These are phyloP conservation scores for Panzeria rudis DNA, from an alignment of 2,888 invertebrate species.

Conservation along the genomic window DNA sequence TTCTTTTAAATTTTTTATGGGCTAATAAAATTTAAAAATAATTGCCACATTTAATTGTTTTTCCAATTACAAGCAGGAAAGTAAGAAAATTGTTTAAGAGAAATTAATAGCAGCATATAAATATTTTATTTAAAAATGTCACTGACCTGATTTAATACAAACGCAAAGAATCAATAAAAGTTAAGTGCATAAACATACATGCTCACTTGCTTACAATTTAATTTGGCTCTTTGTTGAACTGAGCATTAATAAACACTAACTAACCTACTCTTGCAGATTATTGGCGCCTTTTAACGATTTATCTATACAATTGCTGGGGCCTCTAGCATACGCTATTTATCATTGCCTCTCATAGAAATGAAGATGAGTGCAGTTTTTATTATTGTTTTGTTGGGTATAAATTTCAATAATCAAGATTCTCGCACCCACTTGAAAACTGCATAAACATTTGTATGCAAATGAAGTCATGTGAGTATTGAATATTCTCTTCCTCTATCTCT, in stretches of 20 bases:
- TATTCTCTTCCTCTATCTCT: background rate
- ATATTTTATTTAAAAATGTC: constrained; percentile 45
- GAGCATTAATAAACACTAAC: constrained; percentile 45
- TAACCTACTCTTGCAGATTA: constrained; percentile 62
- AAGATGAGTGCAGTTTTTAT: constrained; percentile 44
- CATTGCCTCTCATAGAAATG: constrained; percentile 29
- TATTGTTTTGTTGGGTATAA: constrained; percentile 36
- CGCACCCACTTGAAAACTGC: constrained; percentile 66
- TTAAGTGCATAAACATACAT: background rate
- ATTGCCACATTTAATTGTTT: constrained; percentile 44
- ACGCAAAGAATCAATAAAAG: constrained; percentile 33
- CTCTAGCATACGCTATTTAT: constrained; percentile 40
- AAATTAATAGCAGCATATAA: background rate
- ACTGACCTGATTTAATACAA: constrained; percentile 43
- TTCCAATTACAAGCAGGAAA: constrained; percentile 17
- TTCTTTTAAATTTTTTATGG: constrained; percentile 33
- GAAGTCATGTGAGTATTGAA: background rate
- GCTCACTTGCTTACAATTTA: background rate
- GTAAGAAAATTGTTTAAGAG: constrained; percentile 26
- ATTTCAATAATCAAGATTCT: constrained; percentile 58
- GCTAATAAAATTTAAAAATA: constrained; percentile 46
- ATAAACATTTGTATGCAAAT: constrained; percentile 51
- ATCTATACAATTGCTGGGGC: constrained; percentile 39
- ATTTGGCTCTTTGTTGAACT: constrained; percentile 12
- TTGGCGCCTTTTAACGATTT: constrained; percentile 64